Conservation (phyloP, 92 coral and sea anemone genomes). For the Paramuricea clavata region DNA sequence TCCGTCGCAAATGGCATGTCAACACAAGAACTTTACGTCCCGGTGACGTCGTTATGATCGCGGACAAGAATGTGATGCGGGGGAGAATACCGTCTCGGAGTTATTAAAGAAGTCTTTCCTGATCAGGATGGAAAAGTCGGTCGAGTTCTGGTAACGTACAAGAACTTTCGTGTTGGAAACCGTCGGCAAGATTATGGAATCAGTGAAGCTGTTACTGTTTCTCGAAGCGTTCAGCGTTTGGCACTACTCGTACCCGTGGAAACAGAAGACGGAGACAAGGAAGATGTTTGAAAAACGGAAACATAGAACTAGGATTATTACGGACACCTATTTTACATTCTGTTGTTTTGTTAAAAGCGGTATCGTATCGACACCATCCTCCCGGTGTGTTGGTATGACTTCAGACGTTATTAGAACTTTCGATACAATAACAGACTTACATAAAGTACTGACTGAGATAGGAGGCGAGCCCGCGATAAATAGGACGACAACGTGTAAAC, state of each 20-base stretch:
- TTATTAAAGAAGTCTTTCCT: conserved; percentile 49
- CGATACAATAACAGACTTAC: neutral
- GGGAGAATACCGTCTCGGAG: conserved; percentile 62
- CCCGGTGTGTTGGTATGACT: conserved; percentile 8
- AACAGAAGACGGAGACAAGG: too few relatives aligned
- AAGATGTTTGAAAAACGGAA: neutral
- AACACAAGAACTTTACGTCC: conserved; percentile 54
- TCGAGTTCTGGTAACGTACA: neutral
- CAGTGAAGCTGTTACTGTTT: conserved; percentile 18
- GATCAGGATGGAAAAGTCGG: neutral
- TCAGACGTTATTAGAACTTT: neutral
- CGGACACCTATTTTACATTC: neutral
- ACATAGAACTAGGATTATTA: neutral
- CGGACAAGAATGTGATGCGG: conserved; percentile 68
- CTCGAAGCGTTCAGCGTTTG: conserved; percentile 57
- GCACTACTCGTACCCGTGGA: conserved; percentile 66
- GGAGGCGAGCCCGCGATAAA: neutral
- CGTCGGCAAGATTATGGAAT: neutral
- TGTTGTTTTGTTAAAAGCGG: neutral
- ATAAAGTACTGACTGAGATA: conserved; percentile 1
- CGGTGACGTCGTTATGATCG: conserved; percentile 75
- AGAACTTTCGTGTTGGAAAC: conserved; percentile 16
- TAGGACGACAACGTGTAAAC: too few relatives aligned
- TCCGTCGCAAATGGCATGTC: conserved; percentile 69
- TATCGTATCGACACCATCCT: conserved; percentile 26